phyloP scores from a whole-genome alignment of 2,113 vertebrate genomes.

The Peromyscus californicus region DNA sequence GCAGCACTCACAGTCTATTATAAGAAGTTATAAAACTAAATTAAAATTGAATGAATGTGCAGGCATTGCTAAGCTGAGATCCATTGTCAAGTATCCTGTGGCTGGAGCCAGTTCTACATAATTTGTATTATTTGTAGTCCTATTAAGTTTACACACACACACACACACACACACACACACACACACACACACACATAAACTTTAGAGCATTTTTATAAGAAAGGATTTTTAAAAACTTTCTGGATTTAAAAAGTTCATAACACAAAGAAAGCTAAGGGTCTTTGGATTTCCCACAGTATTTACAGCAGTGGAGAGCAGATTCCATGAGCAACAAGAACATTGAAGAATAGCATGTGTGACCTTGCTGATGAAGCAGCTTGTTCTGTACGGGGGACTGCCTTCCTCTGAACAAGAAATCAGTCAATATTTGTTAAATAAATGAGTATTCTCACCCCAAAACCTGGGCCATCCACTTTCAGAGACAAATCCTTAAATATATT shows the following conservation, averaged over 20 bases:
- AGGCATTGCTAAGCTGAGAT: neutral
- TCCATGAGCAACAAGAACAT: neutral
- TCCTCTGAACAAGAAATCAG: neutral
- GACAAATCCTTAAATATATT: slow-evolving; percentile 2
- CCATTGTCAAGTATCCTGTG: neutral
- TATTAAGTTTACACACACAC: neutral
- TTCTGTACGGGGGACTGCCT: neutral
- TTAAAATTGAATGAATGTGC: neutral
- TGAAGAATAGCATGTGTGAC: neutral
- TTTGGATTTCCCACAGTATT: neutral
- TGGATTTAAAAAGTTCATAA: neutral
- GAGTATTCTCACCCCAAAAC: neutral
- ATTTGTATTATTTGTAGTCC: neutral
- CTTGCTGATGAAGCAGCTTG: neutral
- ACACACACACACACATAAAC: neutral
- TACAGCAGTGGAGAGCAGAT: neutral
- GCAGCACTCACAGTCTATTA: neutral
- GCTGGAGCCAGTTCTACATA: neutral
- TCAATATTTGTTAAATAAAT: slow-evolving; percentile 47
- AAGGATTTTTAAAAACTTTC: neutral
- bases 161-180: neutral
- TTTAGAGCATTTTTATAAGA: neutral
- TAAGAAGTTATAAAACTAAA: neutral
- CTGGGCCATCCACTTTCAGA: slow-evolving; percentile 20
- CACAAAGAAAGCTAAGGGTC: neutral